Evolutionary conservation across 2,888 invertebrate species (phyloP).

Genomic region (Chloroclystis v-ata): DNA sequence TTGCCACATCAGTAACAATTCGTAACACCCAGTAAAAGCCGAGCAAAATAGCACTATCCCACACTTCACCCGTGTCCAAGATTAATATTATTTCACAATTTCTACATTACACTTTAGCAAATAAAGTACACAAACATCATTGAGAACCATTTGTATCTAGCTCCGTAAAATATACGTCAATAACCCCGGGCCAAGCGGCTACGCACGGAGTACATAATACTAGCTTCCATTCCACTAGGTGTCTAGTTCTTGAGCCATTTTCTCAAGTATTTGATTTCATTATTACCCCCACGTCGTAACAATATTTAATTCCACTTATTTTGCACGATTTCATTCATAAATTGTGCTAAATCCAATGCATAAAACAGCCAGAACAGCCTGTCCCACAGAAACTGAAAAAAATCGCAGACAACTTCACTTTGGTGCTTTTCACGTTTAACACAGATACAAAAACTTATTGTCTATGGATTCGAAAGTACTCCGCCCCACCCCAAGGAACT

Average conservation of each 20-base stretch:
- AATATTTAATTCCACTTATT: slow-evolving; percentile 23
- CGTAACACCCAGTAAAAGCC: slow-evolving; percentile 53
- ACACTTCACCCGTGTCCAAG: slow-evolving; percentile 39
- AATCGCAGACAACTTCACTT: slow-evolving; percentile 26
- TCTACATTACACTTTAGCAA: slow-evolving; percentile 54
- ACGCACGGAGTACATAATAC: slow-evolving; percentile 22
- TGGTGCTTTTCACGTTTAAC: background rate
- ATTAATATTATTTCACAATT: slow-evolving; percentile 34
- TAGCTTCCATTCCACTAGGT: slow-evolving; percentile 12
- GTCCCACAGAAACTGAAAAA: slow-evolving; percentile 4
- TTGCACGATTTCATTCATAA: slow-evolving; percentile 47
- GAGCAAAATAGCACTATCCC: slow-evolving; percentile 46
- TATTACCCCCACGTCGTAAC: slow-evolving; percentile 3
- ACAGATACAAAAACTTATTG: slow-evolving; percentile 5
- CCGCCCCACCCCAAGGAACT: too few species aligned
- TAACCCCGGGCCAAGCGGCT: slow-evolving; percentile 58
- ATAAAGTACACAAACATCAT: slow-evolving; percentile 60
- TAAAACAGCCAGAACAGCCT: slow-evolving; percentile 23
- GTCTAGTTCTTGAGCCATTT: background rate
- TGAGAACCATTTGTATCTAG: slow-evolving; percentile 50
- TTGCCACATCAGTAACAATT: slow-evolving; percentile 72
- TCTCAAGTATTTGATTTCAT: background rate
- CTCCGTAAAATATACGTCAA: slow-evolving; percentile 63
- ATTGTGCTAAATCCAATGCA: slow-evolving; percentile 38
- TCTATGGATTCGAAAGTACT: slow-evolving; percentile 1